Conservation (phyloP, 2,797 vertebrate species). For the Artibeus lituratus region DNA sequence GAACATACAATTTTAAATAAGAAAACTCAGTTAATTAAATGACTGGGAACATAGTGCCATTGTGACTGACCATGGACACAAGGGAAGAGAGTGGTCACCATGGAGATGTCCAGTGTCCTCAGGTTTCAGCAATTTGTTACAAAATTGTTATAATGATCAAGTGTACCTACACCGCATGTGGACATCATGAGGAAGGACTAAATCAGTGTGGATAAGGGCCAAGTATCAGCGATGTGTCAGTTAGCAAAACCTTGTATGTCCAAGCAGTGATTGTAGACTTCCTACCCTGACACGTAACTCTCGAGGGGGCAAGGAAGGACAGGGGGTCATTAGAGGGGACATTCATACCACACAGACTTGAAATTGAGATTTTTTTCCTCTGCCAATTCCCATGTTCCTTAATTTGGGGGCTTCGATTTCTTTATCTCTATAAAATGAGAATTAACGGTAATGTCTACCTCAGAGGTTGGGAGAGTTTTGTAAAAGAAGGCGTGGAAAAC, state of each 20-base stretch:
- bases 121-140: not conserved
- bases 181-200: not conserved
- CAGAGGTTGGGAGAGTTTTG: not conserved
- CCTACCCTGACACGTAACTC: not conserved
- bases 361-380: not conserved
- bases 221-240: not conserved
- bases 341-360: not conserved
- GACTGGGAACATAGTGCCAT: constrained; percentile 11
- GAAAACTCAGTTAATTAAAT: constrained; percentile 55
- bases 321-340: not conserved
- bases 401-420: constrained; percentile 34
- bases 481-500: not conserved
- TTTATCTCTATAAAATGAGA: not conserved
- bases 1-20: not conserved
- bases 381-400: not conserved
- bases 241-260: not conserved
- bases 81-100: constrained; percentile 18
- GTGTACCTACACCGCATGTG: not conserved
- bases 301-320: not conserved
- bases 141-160: not conserved
- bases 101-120: not conserved
- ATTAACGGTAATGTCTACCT: not conserved
- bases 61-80: not conserved
- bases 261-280: not conserved
- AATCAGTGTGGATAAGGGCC: not conserved